A percentile compares a stretch with the other conserved stretches of the same genome.
phyloP scores from a whole-genome alignment of 2,113 vertebrate species.

The Casuarius casuarius region DNA sequence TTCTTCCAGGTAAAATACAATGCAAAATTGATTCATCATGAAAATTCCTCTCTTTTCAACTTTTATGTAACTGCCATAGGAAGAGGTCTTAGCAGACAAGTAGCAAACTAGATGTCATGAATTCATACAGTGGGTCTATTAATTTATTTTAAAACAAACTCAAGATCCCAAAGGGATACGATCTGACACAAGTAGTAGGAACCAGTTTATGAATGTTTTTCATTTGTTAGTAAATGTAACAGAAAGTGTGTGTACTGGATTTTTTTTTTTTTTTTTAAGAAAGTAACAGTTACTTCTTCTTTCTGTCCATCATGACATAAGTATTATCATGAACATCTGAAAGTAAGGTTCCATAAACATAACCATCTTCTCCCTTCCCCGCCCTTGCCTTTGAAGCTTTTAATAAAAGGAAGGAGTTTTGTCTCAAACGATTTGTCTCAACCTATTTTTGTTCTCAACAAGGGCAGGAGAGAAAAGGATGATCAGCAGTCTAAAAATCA shows the following conservation, averaged over 20 bases:
- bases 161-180: neutral
- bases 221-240: no score
- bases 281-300: neutral
- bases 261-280: neutral
- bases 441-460: neutral
- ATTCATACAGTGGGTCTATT: neutral
- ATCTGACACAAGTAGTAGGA: neutral
- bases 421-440: neutral
- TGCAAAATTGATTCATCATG: rapidly evolving
- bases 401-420: neutral
- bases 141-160: neutral
- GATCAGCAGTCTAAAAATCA: neutral
- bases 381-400: neutral
- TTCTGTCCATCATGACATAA: neutral
- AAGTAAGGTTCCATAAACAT: no score
- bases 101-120: neutral
- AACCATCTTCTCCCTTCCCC: neutral
- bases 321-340: neutral
- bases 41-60: neutral
- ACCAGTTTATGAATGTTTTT: neutral
- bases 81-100: neutral
- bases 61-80: rapidly evolving
- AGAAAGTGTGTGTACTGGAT: neutral
- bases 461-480: neutral
- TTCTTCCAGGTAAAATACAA: neutral